phyloP scores from a whole-genome alignment of 1,140 invertebrate genomes.

The Diuraphis noxia region DNA sequence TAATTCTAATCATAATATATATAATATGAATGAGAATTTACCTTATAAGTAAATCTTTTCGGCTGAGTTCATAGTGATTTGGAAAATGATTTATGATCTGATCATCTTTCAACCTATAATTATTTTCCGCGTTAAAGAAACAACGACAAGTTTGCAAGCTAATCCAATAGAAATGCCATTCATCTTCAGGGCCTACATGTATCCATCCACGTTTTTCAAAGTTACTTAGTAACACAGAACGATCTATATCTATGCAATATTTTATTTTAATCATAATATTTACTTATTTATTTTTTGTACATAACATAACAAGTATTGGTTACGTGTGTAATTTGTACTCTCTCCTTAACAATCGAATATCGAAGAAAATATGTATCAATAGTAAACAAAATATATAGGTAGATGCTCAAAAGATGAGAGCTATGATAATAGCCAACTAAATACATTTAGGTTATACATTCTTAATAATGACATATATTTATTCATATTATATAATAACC shows the following conservation, averaged over 20 bases:
- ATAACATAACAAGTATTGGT: background rate
- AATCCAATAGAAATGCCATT: slow-evolving; percentile 97
- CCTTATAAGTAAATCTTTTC: slow-evolving; percentile 93
- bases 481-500: too few species aligned
- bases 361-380: background rate
- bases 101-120: slow-evolving; percentile 87
- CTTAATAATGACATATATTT: background rate
- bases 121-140: slow-evolving; percentile 89
- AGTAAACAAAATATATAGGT: background rate
- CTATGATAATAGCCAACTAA: background rate
- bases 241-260: background rate
- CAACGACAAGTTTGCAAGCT: slow-evolving; percentile 84
- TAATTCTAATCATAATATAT: background rate
- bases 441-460: background rate
- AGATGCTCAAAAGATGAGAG: background rate
- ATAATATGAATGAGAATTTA: background rate
- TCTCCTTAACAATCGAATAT: background rate
- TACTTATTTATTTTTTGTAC: background rate
- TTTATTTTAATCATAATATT: slow-evolving; percentile 6
- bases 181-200: slow-evolving; percentile 88
- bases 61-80: slow-evolving; percentile 91
- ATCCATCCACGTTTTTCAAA: slow-evolving; percentile 91
- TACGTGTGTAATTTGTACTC: background rate
- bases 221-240: slow-evolving; percentile 69
- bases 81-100: slow-evolving; percentile 90